Evolutionary conservation across 2,888 invertebrate species (phyloP).

Genomic region (Limnephilus auricula): DNA sequence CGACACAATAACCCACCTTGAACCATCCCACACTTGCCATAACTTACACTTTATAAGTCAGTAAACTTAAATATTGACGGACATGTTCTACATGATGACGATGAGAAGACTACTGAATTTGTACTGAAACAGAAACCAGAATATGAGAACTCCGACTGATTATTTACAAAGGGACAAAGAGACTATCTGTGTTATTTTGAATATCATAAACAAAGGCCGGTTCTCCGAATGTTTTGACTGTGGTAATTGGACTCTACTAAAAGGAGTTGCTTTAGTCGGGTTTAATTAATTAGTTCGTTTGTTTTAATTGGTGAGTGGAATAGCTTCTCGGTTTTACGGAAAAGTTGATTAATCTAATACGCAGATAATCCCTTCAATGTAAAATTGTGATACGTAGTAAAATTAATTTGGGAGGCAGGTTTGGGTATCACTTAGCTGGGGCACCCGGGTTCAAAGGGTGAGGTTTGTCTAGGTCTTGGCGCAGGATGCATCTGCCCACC

Average conservation of each 20-base stretch:
- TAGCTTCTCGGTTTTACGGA: neutral
- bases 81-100: constrained; percentile 40
- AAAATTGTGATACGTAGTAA: neutral
- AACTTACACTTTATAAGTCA: neutral
- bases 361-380: neutral
- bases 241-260: constrained; percentile 5
- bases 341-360: neutral
- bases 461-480: no score
- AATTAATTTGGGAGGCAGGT: no score
- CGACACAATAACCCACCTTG: neutral
- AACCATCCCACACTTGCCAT: constrained; percentile 39
- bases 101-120: neutral
- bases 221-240: constrained; percentile 5
- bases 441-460: no score
- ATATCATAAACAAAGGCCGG: constrained; percentile 29
- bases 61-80: constrained; percentile 9
- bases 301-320: constrained; percentile 31
- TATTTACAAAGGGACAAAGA: constrained; percentile 17
- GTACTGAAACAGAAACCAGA: neutral
- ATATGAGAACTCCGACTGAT: neutral
- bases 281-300: constrained; percentile 21
- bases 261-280: constrained; percentile 31
- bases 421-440: no score
- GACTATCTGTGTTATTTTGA: constrained; percentile 4
- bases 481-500: no score